These are phyloP conservation scores for Listronotus oregonensis DNA, from an alignment of 1,140 invertebrate genomes.

Conservation along the genomic window DNA sequence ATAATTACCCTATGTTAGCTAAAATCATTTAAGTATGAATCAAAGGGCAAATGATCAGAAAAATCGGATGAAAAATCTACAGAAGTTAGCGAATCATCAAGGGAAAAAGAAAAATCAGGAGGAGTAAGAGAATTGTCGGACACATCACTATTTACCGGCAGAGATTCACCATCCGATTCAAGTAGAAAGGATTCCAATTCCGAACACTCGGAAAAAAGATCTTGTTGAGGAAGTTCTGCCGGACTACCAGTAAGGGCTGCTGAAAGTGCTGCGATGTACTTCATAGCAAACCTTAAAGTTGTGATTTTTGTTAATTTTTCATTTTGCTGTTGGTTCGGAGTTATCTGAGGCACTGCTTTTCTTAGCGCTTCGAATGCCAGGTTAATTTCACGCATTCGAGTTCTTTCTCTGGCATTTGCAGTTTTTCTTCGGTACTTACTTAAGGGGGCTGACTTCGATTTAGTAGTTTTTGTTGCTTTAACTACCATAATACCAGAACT, in stretches of 20 bases:
- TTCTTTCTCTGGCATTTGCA: slow-evolving; percentile 84
- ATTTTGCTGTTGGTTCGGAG: slow-evolving; percentile 59
- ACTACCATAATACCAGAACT: slow-evolving; percentile 12
- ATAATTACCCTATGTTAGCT: slow-evolving; percentile 41
- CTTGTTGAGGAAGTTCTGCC: slow-evolving; percentile 34
- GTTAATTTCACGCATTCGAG: slow-evolving; percentile 88
- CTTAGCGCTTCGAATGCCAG: slow-evolving; percentile 81
- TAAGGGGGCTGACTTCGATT: slow-evolving; percentile 75
- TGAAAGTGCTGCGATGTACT: slow-evolving; percentile 77
- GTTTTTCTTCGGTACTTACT: slow-evolving; percentile 89
- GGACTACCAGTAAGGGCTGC: slow-evolving; percentile 51
- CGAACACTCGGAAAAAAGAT: slow-evolving; percentile 49
- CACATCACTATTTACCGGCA: slow-evolving; percentile 50
- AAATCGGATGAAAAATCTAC: slow-evolving; percentile 51
- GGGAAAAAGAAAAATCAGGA: slow-evolving; percentile 49
- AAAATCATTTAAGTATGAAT: slow-evolving; percentile 49
- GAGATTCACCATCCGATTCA: slow-evolving; percentile 53
- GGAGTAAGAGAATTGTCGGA: slow-evolving; percentile 52
- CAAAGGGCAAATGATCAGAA: slow-evolving; percentile 48
- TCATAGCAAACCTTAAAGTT: slow-evolving; percentile 83
- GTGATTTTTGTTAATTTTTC: slow-evolving; percentile 89
- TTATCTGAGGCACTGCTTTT: slow-evolving; percentile 70
- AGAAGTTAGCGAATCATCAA: slow-evolving; percentile 49
- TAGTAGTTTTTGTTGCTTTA: slow-evolving; percentile 58
- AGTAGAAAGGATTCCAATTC: slow-evolving; percentile 52